Evolutionary conservation across 2,888 invertebrate species (phyloP).

Genomic region (Orthosia incerta): DNA sequence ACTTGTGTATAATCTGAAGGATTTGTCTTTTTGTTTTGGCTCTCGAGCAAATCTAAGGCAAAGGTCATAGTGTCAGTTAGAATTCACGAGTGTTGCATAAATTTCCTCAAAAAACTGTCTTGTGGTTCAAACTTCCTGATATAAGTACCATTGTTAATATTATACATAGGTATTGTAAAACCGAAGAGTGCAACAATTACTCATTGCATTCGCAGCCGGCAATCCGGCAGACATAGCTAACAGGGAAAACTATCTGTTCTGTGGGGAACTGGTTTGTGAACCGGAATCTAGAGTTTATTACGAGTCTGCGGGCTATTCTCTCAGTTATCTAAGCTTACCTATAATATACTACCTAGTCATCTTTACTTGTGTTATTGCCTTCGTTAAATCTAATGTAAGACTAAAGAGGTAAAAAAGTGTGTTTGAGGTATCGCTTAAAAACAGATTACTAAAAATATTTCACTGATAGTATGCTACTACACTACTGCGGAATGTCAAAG

Average conservation of each 20-base stretch:
- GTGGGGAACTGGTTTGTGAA: constrained; percentile 47
- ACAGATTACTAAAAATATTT: too few relatives aligned
- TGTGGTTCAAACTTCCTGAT: neutral
- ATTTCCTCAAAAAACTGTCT: neutral
- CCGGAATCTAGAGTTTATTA: constrained; percentile 47
- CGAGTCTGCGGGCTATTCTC: constrained; percentile 24
- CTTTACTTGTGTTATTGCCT: neutral
- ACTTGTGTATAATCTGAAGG: neutral
- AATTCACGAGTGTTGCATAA: neutral
- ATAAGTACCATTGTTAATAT: too few relatives aligned
- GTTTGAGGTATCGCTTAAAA: too few relatives aligned
- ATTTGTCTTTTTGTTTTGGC: neutral
- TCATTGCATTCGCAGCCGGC: constrained; percentile 31
- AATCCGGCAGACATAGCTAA: constrained; percentile 27
- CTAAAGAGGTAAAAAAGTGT: too few relatives aligned
- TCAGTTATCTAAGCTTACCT: neutral
- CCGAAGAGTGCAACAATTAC: constrained; percentile 4
- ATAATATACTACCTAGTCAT: neutral
- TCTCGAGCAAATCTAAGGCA: neutral
- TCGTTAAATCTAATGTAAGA: too few relatives aligned
- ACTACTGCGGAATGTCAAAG: too few relatives aligned
- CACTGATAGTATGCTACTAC: too few relatives aligned
- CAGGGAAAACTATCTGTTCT: constrained; percentile 47
- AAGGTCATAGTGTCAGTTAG: neutral
- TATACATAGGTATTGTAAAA: neutral